Base-by-base conservation (phyloP, 1,140 invertebrate genomes). In the Streblospio benedicti region DNA sequence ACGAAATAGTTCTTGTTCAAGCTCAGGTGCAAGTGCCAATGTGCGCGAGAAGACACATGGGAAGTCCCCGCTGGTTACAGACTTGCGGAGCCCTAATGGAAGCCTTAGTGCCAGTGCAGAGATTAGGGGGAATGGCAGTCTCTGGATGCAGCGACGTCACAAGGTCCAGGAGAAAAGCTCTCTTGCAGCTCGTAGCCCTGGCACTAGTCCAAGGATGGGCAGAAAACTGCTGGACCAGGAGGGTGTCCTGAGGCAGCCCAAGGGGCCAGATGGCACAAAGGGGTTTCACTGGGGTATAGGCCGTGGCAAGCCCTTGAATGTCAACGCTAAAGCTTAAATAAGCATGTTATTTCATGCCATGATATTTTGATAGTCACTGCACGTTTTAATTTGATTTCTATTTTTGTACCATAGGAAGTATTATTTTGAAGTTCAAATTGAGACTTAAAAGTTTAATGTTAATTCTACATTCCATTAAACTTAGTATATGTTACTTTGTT, bases 211-310 rank as follows among this genome's bases (percentile, higher is more conserved):
- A n/a, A 55, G 61, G 49, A 51, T 64, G 9, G 66, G 62, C 33
- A 59, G 69, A 60, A 64, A 57, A 33, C 65, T 74, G 64, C 60
- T 66, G 43, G 69, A 73, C 53, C 66, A 70, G 18, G 85, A 86
- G 49, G 85, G 86, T 63, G 81, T 88, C 16, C 80, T 89, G n/a
- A 82, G 90, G 33, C 80, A 87, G 73, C 90, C 90, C 0, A 81
- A 84, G 58, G 90, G 88, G 5, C 90, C 90, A 2, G 89, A 91
- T 76, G 89, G 89, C 25, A 87, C 87, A 27, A 81, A 83, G 51
- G 90, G 90, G 30, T 92, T 93, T 61, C 69, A 71, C n/a, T 32
- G 43, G 23, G 52, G 53, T 23, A 33, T 31, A 14, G 56, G 61
- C 9, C 25, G 57, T 16, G 60, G 60, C n/a, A n/a, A n/a, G n/a